A percentile compares a stretch with the other conserved stretches of the same genome.
phyloP scores from a whole-genome alignment of 2,888 invertebrate genomes.

The Sesamia inferens region DNA sequence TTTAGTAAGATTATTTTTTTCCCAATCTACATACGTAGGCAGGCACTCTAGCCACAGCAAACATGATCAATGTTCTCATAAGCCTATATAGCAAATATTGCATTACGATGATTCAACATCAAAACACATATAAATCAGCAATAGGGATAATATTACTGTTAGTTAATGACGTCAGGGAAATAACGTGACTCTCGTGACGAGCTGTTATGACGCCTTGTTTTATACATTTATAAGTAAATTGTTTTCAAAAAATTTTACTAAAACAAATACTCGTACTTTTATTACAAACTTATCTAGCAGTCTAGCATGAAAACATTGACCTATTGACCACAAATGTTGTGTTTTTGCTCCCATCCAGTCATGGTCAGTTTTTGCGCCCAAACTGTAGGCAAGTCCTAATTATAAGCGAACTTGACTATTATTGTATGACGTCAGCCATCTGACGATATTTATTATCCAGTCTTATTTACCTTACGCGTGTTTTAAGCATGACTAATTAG shows the following conservation, averaged over 20 bases:
- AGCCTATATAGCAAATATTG: not conserved
- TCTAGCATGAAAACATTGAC: slow-evolving; percentile 62
- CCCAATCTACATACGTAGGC: not conserved
- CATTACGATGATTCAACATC: slow-evolving; percentile 5
- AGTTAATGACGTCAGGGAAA: not conserved
- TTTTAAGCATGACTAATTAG: slow-evolving; percentile 14
- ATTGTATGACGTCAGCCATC: slow-evolving; percentile 9
- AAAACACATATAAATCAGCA: not conserved
- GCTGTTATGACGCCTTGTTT: not conserved
- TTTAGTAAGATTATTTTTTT: slow-evolving; percentile 28
- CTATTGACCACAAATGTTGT: slow-evolving; percentile 36
- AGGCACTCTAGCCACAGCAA: not conserved
- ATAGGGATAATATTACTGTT: slow-evolving; percentile 1
- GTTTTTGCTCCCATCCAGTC: slow-evolving; percentile 38
- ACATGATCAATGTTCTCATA: slow-evolving; percentile 2
- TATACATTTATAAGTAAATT: not conserved
- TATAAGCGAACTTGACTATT: slow-evolving; percentile 2
- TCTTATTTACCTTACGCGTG: slow-evolving; percentile 10
- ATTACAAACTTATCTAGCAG: slow-evolving; percentile 22
- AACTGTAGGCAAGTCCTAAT: slow-evolving; percentile 17
- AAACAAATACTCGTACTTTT: slow-evolving; percentile 18
- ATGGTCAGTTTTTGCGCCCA: slow-evolving; percentile 44
- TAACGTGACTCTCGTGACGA: slow-evolving; percentile 3
- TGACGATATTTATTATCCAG: slow-evolving; percentile 8
- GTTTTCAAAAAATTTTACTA: slow-evolving; percentile 2